Percentiles rank a stretch among this genome's conserved stretches.
Evolutionary conservation across 2,888 invertebrate genomes (phyloP).

Genomic region (Erebia palarica): DNA sequence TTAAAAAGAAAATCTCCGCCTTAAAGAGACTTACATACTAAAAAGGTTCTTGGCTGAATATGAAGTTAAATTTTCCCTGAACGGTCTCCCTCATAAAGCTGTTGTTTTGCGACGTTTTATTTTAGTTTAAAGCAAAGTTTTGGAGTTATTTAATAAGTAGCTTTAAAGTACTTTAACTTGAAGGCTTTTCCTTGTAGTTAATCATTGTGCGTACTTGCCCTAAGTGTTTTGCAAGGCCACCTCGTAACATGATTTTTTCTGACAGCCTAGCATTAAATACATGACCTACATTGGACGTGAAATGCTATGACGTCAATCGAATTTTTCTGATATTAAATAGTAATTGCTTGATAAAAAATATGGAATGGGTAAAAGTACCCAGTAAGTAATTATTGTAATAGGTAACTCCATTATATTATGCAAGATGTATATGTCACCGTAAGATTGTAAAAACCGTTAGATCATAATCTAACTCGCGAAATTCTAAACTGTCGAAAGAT

Average conservation of each 20-base stretch:
- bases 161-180: neutral
- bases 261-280: conserved; percentile 62
- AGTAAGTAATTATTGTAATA: neutral
- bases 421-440: no score
- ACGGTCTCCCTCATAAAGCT: no score
- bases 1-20: no score
- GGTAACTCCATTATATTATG: neutral
- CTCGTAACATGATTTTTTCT: conserved; percentile 59
- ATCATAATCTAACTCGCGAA: no score
- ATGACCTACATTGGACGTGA: conserved; percentile 67
- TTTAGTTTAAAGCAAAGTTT: no score
- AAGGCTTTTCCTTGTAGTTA: neutral
- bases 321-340: conserved; percentile 24
- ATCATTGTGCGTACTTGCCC: conserved; percentile 6
- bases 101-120: no score
- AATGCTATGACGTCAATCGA: conserved; percentile 70
- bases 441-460: no score
- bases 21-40: no score
- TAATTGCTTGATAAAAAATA: conserved; percentile 31
- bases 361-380: neutral
- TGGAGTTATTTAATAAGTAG: neutral
- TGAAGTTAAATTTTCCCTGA: no score
- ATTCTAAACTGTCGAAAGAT: no score
- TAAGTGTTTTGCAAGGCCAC: conserved; percentile 60
- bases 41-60: no score